Conservation (phyloP, 2,888 invertebrate genomes). For the Conus canariensis region DNA sequence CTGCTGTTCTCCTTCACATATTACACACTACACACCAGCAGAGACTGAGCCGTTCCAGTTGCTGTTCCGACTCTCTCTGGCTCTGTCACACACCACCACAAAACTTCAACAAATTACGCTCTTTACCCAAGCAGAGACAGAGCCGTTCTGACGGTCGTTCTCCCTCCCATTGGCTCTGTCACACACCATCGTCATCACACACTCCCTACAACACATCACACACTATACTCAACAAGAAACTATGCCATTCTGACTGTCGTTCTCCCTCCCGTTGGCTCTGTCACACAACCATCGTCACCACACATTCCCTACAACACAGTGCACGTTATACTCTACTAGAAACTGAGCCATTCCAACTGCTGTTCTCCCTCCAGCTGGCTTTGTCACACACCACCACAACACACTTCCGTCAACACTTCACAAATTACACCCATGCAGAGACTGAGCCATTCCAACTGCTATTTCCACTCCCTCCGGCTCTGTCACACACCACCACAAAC, state of each 20-base stretch:
- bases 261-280: background rate
- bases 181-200: background rate
- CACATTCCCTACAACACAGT: no score
- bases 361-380: slow-evolving; percentile 48
- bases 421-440: slow-evolving; percentile 34
- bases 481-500: background rate
- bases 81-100: background rate
- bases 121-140: no score
- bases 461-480: slow-evolving; percentile 48
- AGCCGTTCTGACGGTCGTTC: background rate
- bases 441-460: slow-evolving; percentile 56
- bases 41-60: background rate
- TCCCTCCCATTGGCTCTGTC: background rate
- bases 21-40: background rate
- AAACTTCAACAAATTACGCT: background rate
- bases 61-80: background rate
- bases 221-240: no score
- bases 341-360: slow-evolving; percentile 58
- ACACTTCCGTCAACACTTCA: background rate
- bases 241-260: background rate
- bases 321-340: slow-evolving; percentile 42
- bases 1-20: slow-evolving; percentile 49
- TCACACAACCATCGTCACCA: background rate
- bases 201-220: no score
- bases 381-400: background rate